A percentile compares a stretch with the other conserved stretches of the same genome.
These are phyloP conservation scores for Phyllotreta striolata DNA, from an alignment of 2,888 invertebrate genomes.

Conservation along the genomic window DNA sequence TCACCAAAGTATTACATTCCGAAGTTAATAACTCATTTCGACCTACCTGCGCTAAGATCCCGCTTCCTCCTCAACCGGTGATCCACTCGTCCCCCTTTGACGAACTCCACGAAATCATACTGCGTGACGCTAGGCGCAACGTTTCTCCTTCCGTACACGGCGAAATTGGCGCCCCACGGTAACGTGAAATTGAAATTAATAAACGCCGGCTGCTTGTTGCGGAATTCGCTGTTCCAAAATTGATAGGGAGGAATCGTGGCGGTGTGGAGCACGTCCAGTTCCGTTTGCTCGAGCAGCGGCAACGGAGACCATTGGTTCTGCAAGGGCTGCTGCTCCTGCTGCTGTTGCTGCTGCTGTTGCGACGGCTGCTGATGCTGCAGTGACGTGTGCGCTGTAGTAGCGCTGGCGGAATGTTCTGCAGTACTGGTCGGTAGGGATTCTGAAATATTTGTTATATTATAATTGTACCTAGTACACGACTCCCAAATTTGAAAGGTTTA, in stretches of 20 bases:
- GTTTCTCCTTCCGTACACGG: conserved; percentile 93
- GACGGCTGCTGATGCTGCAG: conserved; percentile 70
- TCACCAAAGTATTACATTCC: neutral
- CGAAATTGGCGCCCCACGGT: conserved; percentile 93
- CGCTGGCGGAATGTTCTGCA: conserved; percentile 70
- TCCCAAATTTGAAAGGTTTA: too few species aligned
- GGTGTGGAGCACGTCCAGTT: conserved; percentile 84
- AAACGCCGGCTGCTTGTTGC: conserved; percentile 89
- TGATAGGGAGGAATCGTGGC: conserved; percentile 89
- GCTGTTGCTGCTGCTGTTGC: conserved; percentile 69
- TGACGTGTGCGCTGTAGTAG: conserved; percentile 65
- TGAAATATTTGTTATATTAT: conserved; percentile 50
- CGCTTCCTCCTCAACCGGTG: conserved; percentile 68
- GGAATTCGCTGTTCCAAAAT: conserved; percentile 93
- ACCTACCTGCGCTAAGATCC: conserved; percentile 32
- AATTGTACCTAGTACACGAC: neutral
- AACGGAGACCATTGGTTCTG: conserved; percentile 75
- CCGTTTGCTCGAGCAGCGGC: conserved; percentile 79
- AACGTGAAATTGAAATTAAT: conserved; percentile 81
- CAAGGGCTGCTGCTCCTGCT: conserved; percentile 67
- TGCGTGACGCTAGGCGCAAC: conserved; percentile 96
- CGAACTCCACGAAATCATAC: conserved; percentile 96
- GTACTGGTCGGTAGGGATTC: conserved; percentile 79
- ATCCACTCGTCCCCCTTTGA: conserved; percentile 84
- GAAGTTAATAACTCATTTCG: neutral